Evolutionary conservation across 1,140 invertebrate genomes (phyloP).

Genomic region (Solenopsis fugax): DNA sequence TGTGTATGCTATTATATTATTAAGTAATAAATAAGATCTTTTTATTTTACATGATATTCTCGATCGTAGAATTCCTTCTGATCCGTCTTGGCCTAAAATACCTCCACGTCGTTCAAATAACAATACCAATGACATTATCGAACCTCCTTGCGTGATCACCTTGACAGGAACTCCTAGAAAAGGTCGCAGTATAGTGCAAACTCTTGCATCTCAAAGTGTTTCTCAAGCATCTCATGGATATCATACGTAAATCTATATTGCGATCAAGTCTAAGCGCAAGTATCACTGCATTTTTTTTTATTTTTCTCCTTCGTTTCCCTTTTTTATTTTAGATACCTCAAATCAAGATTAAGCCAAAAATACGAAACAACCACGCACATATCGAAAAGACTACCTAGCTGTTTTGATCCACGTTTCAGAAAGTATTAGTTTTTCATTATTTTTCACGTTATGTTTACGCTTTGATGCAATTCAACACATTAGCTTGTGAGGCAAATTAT

Average conservation of each 20-base stretch:
- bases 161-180: conserved; percentile 76
- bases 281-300: neutral
- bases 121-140: conserved; percentile 74
- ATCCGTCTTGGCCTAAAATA: conserved; percentile 84
- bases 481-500: neutral
- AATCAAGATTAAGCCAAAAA: conserved; percentile 40
- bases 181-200: conserved; percentile 74
- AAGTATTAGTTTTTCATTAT: conserved; percentile 61
- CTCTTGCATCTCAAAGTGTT: conserved; percentile 71
- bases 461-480: neutral
- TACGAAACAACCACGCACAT: conserved; percentile 41
- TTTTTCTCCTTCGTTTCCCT: neutral
- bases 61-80: conserved; percentile 79
- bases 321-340: conserved; percentile 52
- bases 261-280: neutral
- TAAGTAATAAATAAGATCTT: conserved; percentile 22
- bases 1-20: conserved; percentile 34
- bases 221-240: conserved; percentile 7
- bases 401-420: conserved; percentile 78
- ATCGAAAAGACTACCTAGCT: conserved; percentile 71
- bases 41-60: conserved; percentile 15
- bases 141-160: conserved; percentile 79
- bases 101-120: conserved; percentile 78
- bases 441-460: neutral
- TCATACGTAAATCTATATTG: neutral